Conservation (phyloP, 2,113 vertebrate genomes). For the Oriolus oriolus region DNA sequence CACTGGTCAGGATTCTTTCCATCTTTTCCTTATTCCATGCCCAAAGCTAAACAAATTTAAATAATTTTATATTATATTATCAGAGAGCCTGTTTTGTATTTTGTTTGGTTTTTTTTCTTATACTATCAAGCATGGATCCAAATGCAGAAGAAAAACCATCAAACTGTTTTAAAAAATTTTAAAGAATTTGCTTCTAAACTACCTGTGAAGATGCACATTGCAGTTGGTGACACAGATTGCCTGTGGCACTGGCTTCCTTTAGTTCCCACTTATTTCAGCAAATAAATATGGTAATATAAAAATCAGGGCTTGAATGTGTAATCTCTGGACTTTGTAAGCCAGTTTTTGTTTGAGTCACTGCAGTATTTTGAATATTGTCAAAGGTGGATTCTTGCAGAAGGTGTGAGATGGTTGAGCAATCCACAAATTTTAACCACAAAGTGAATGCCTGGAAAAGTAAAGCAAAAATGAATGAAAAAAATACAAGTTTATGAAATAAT, state of each 20-base stretch:
- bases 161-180: background rate
- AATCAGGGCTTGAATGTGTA: background rate
- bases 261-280: conserved; percentile 51
- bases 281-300: conserved; percentile 36
- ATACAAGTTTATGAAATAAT: background rate
- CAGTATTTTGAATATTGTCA: background rate
- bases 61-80: background rate
- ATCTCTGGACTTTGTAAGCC: background rate
- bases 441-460: background rate
- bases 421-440: background rate
- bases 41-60: background rate
- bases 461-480: background rate
- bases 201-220: background rate
- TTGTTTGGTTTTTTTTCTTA: background rate
- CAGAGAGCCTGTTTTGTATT: background rate
- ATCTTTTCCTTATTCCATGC: background rate
- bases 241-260: background rate
- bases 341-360: background rate
- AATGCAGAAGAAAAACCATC: background rate
- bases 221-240: background rate
- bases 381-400: background rate
- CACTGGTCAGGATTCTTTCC: background rate
- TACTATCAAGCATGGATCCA: background rate
- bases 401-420: background rate
- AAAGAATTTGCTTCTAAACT: conserved; percentile 15